A percentile compares a stretch with the other conserved stretches of the same genome.
Conservation (phyloP, 1,140 invertebrate genomes). For the Leptonema lineaticorne region DNA sequence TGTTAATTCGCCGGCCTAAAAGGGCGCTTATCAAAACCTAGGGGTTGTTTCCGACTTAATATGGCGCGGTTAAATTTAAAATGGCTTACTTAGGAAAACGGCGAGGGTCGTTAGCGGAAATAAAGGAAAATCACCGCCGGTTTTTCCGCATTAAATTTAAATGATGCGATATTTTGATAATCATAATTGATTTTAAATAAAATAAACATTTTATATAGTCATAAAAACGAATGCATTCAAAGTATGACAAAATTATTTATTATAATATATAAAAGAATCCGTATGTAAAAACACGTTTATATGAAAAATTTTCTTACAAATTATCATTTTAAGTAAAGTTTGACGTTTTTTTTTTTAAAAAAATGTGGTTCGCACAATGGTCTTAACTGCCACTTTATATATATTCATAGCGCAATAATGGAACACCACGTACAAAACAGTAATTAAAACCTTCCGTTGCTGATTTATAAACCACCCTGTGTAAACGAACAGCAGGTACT, state of each 20-base stretch:
- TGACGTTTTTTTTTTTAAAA: too few relatives aligned
- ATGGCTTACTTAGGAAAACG: slow-evolving; percentile 38
- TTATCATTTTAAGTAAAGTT: too few relatives aligned
- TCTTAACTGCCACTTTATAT: slow-evolving; percentile 39
- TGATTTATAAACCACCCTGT: slow-evolving; percentile 37
- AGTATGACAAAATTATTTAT: too few relatives aligned
- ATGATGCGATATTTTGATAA: too few relatives aligned
- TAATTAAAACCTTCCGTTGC: slow-evolving; percentile 43
- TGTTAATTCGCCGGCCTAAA: slow-evolving; percentile 22
- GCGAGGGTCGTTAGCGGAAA: slow-evolving; percentile 31
- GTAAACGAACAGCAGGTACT: neutral
- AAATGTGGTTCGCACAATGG: too few relatives aligned
- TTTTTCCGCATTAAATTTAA: neutral
- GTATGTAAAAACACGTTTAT: too few relatives aligned
- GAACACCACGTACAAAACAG: slow-evolving; percentile 41
- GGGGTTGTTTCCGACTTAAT: slow-evolving; percentile 36
- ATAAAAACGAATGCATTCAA: too few relatives aligned
- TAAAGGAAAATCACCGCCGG: neutral
- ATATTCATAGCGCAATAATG: slow-evolving; percentile 40
- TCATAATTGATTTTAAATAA: too few relatives aligned
- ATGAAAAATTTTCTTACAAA: too few relatives aligned
- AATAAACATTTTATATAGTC: too few relatives aligned
- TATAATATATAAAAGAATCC: too few relatives aligned
- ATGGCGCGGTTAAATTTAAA: slow-evolving; percentile 42
- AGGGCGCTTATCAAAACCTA: slow-evolving; percentile 7